A percentile compares a stretch with the other conserved stretches of the same genome.
Conservation (phyloP, 2,113 vertebrate species). For the Miniopterus natalensis region DNA sequence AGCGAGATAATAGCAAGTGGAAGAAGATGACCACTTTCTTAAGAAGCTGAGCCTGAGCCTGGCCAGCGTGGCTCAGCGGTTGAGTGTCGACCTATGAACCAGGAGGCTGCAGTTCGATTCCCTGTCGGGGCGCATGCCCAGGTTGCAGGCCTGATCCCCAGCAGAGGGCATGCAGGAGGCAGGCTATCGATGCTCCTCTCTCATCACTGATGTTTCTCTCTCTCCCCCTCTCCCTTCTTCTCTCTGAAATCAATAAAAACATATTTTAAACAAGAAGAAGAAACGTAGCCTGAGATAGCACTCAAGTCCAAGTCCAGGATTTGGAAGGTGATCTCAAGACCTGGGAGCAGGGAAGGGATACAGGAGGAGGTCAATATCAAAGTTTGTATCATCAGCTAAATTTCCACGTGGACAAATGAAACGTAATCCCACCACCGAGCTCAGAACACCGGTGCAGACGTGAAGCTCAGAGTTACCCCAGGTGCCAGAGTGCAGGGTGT, state of each 20-base stretch:
- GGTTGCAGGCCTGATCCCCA: too few species aligned
- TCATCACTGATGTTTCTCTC: too few species aligned
- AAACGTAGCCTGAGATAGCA: neutral
- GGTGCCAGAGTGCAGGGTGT: rapidly evolving
- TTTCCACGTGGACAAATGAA: too few species aligned
- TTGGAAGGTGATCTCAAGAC: neutral
- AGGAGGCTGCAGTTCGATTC: too few species aligned
- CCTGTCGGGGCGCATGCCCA: too few species aligned
- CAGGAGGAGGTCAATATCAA: neutral
- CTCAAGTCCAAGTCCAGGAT: neutral
- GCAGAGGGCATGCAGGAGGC: too few species aligned
- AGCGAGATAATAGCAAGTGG: neutral
- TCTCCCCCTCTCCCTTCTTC: too few species aligned
- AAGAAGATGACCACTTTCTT: neutral
- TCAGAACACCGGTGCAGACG: neutral
- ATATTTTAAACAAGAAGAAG: neutral
- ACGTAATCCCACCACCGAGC: neutral
- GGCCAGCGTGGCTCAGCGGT: too few species aligned
- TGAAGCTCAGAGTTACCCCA: too few species aligned
- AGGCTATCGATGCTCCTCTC: too few species aligned
- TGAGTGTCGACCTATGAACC: too few species aligned
- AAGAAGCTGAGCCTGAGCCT: neutral
- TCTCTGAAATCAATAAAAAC: too few species aligned
- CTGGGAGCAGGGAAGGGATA: neutral
- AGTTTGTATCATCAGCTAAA: neutral